Conservation (phyloP, 2,113 vertebrate species). For the Salminus brasiliensis region DNA sequence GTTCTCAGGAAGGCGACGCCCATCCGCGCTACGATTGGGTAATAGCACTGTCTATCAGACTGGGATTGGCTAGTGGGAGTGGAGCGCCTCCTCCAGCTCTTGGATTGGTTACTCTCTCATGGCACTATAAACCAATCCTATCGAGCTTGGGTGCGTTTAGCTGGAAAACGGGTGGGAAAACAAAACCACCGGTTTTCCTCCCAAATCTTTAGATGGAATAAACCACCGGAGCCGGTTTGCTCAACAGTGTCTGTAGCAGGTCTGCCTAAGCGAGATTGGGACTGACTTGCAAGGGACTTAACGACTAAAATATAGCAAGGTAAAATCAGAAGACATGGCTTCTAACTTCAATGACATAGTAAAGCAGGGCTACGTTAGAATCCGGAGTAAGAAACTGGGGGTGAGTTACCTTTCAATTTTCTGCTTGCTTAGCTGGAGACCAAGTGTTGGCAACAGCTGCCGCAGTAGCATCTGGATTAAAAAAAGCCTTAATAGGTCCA, state of each 20-base stretch:
- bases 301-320: slow-evolving; percentile 20
- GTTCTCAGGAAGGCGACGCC: slow-evolving; percentile 57
- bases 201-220: slow-evolving; percentile 54
- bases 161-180: background rate
- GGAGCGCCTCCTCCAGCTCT: too few relatives aligned
- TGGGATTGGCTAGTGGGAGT: background rate
- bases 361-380: slow-evolving; percentile 97
- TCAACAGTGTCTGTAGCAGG: slow-evolving; percentile 61
- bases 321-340: slow-evolving; percentile 81
- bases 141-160: background rate
- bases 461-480: slow-evolving; percentile 59
- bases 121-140: background rate
- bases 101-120: background rate
- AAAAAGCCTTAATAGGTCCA: slow-evolving; percentile 60
- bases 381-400: slow-evolving; percentile 98
- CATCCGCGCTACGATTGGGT: background rate
- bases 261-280: background rate
- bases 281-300: background rate
- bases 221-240: slow-evolving; percentile 68
- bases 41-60: background rate
- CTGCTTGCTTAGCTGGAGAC: slow-evolving; percentile 56
- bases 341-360: slow-evolving; percentile 99
- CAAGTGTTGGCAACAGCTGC: slow-evolving; percentile 44
- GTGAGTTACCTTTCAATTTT: slow-evolving; percentile 82
- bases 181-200: background rate